These are phyloP conservation scores for Paracanthobrama guichenoti DNA, from an alignment of 2,113 vertebrate genomes.

Conservation along the genomic window DNA sequence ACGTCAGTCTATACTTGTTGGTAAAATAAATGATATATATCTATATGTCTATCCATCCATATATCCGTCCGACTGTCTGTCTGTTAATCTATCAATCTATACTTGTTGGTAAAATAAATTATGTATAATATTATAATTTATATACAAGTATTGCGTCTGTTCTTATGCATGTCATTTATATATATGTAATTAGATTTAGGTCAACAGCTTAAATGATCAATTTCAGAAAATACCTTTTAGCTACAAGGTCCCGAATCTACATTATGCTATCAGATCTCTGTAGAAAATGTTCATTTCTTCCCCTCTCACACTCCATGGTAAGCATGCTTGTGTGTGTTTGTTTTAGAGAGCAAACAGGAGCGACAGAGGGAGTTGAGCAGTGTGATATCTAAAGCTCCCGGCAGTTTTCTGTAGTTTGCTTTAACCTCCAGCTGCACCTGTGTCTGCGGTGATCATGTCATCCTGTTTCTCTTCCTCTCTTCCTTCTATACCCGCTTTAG, in stretches of 20 bases:
- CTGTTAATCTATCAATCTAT: too few species aligned
- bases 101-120: too few species aligned
- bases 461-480: conserved; percentile 37
- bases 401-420: conserved; percentile 49
- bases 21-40: too few species aligned
- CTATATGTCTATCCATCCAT: too few species aligned
- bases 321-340: conserved; percentile 2
- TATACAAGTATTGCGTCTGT: background rate
- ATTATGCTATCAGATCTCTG: background rate
- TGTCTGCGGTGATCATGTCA: conserved; percentile 48
- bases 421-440: conserved; percentile 55
- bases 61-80: too few species aligned
- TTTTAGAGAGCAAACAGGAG: conserved; percentile 18
- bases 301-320: background rate
- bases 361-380: conserved; percentile 43
- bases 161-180: background rate
- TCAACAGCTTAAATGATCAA: background rate
- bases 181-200: too few species aligned
- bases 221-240: background rate
- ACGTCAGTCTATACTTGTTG: too few species aligned
- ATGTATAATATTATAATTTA: background rate
- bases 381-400: conserved; percentile 34
- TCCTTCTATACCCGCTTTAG: background rate
- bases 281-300: background rate
- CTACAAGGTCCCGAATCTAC: background rate